Conservation (phyloP, 2,113 vertebrate genomes). For the Lynx canadensis region DNA sequence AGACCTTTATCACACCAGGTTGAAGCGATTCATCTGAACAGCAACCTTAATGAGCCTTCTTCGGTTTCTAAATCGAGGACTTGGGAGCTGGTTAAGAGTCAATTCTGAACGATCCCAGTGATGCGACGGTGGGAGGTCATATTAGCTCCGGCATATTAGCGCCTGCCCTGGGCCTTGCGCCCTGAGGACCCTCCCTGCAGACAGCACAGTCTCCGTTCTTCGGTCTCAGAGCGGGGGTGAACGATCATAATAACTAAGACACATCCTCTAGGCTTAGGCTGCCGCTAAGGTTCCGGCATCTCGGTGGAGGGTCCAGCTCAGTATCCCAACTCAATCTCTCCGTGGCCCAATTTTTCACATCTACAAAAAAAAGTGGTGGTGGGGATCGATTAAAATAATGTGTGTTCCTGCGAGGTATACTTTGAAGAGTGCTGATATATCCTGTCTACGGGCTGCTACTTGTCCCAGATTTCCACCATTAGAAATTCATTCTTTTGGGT, state of each 20-base stretch:
- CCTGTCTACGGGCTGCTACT: neutral
- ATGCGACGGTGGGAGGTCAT: no score
- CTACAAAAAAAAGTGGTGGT: neutral
- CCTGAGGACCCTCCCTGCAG: neutral
- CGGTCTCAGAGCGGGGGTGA: neutral
- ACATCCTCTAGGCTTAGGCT: neutral
- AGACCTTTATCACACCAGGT: accelerated
- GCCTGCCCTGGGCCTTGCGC: neutral
- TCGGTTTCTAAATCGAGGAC: neutral
- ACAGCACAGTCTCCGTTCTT: neutral
- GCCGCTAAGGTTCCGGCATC: neutral
- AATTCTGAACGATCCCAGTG: neutral
- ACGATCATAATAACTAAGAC: neutral
- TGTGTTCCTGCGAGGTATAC: neutral
- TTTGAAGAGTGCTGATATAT: neutral
- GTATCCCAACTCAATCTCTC: neutral
- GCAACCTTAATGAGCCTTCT: neutral
- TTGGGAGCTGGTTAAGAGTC: neutral
- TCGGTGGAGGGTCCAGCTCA: neutral
- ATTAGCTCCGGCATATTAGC: neutral
- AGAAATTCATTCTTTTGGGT: neutral
- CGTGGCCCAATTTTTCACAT: neutral
- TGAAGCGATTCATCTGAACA: neutral
- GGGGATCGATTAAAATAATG: neutral
- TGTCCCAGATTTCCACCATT: neutral